These are phyloP conservation scores for Nebria salina DNA, from an alignment of 2,888 invertebrate genomes.

Conservation along the genomic window DNA sequence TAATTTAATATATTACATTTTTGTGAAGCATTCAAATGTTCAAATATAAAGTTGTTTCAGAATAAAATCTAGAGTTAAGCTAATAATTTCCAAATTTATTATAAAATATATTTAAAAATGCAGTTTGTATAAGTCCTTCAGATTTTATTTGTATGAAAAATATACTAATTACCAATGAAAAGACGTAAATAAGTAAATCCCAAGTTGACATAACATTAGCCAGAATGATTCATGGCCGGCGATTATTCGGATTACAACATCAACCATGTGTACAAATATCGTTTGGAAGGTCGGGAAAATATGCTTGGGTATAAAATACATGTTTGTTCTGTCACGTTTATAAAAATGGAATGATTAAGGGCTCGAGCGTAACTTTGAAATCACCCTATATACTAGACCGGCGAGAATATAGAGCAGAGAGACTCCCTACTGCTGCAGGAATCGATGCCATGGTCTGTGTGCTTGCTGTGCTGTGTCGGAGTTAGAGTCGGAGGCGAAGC, in stretches of 20 bases:
- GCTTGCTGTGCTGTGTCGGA: constrained; percentile 30
- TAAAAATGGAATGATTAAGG: constrained; percentile 35
- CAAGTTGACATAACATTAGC: not conserved
- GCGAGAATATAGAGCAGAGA: not conserved
- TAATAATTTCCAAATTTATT: too few species aligned
- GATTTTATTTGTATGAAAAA: not conserved
- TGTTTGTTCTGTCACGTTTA: constrained; percentile 24
- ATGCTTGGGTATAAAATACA: constrained; percentile 7
- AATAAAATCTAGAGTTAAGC: too few species aligned
- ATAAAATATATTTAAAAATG: too few species aligned
- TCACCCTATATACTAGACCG: constrained; percentile 21
- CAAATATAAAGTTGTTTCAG: too few species aligned
- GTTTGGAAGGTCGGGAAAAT: not conserved
- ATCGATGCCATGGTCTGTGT: constrained; percentile 38
- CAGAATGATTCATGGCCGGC: not conserved
- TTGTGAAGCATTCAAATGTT: too few species aligned
- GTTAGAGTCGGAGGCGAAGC: constrained; percentile 5
- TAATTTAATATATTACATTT: too few species aligned
- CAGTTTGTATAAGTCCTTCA: too few species aligned
- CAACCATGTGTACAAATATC: not conserved
- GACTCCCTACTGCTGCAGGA: constrained; percentile 3
- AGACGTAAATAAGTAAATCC: not conserved
- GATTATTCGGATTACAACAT: constrained; percentile 1
- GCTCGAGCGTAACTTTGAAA: constrained; percentile 11
- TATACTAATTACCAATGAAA: not conserved